A percentile compares a stretch with the other conserved stretches of the same genome.
Evolutionary conservation across 1,140 invertebrate species (phyloP).

Genomic region (Aporrectodea caliginosa): DNA sequence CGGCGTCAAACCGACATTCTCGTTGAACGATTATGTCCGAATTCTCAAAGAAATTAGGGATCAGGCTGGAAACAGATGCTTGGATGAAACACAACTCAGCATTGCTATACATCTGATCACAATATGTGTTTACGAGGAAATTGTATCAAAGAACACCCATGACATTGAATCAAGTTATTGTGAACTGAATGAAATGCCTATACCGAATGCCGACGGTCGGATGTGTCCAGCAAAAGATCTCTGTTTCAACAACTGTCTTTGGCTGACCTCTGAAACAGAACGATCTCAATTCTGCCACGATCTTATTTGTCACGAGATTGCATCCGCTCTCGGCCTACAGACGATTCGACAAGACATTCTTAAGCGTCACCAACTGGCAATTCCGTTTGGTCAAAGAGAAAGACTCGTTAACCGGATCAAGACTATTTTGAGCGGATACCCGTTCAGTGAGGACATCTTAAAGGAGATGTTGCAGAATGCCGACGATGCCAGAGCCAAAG

Average conservation of each 20-base stretch:
- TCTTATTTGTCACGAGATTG: not conserved
- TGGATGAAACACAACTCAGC: no score
- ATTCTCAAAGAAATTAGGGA: no score
- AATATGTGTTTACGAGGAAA: no score
- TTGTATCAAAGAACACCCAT: no score
- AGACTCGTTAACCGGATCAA: slow-evolving; percentile 39
- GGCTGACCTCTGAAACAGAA: not conserved
- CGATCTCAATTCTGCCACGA: slow-evolving; percentile 7
- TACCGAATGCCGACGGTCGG: not conserved
- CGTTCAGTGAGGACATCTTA: slow-evolving; percentile 40
- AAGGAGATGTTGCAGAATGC: slow-evolving; percentile 54
- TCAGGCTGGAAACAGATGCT: no score
- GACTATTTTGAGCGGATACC: slow-evolving; percentile 43
- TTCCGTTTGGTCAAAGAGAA: slow-evolving; percentile 28
- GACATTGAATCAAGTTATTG: no score
- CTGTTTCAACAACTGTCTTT: slow-evolving; percentile 7
- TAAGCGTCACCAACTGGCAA: not conserved
- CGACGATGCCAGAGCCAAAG: slow-evolving; percentile 45
- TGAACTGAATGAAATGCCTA: not conserved
- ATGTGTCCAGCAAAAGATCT: slow-evolving; percentile 9
- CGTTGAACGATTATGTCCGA: no score
- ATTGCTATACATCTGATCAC: no score
- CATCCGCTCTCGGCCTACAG: slow-evolving; percentile 5
- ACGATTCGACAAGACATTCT: slow-evolving; percentile 5
- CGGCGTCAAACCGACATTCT: no score